Conservation (phyloP, 2,888 invertebrate species). For the Stramonita haemastoma region DNA sequence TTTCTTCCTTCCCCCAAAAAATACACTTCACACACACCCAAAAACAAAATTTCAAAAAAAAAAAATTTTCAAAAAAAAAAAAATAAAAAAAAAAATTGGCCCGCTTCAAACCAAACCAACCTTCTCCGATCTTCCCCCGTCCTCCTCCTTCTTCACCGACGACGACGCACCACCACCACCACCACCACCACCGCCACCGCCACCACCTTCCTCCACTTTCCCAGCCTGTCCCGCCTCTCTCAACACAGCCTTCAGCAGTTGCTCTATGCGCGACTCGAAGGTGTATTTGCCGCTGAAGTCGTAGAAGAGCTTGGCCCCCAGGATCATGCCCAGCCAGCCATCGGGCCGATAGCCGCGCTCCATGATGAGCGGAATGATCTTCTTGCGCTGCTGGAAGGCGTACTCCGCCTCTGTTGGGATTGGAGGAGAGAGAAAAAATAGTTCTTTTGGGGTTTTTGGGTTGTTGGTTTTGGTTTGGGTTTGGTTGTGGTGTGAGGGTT, state of each 20-base stretch:
- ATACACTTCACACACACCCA: no score
- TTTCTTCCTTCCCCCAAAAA: no score
- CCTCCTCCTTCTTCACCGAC: no score
- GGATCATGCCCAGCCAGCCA: constrained; percentile 74
- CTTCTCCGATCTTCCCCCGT: no score
- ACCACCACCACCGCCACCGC: no score
- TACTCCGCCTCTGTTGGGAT: constrained; percentile 73
- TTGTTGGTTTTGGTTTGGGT: neutral
- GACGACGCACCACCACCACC: no score
- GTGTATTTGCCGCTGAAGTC: constrained; percentile 74
- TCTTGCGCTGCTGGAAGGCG: constrained; percentile 71
- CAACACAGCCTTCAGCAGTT: constrained; percentile 43
- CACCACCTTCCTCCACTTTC: neutral
- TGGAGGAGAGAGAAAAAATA: neutral
- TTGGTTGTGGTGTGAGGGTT: neutral
- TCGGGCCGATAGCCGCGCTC: constrained; percentile 73
- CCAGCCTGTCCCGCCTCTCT: neutral
- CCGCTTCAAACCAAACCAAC: no score
- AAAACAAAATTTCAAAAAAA: no score
- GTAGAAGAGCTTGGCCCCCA: constrained; percentile 73
- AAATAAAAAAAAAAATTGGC: no score
- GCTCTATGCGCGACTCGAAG: constrained; percentile 55
- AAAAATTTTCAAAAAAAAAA: no score
- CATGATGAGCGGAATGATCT: constrained; percentile 74
- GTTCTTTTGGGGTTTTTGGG: neutral